Evolutionary conservation across 2,888 invertebrate genomes (phyloP), one percentile per base, ranked within the genome.

Genomic region (Orthosia gracilis): DNA sequence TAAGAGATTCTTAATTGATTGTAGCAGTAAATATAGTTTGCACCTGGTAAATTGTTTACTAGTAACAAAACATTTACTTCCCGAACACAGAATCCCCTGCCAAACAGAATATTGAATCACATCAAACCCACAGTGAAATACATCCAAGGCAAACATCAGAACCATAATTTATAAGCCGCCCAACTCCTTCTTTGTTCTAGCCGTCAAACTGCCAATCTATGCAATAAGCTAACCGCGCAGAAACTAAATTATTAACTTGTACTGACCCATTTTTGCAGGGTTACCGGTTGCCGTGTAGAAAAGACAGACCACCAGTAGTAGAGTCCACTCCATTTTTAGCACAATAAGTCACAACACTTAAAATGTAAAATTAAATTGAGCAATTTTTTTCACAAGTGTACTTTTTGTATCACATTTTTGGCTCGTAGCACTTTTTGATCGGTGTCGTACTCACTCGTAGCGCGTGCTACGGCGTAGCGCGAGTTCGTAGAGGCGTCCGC

Each of bases 191-290:
- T 93, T 94, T 94, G 92, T 93, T 91, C 89, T 65, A 86, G 87
- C 87, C 89, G 87, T 89, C 90, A 90, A 91, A 90, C 91, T 91
- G 90, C 89, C 90, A 91, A 91, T 91, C 91, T 89, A 89, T 89
- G 87, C 89, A 89, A 90, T 90, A 90, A 89, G 84, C 90, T 84
- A 89, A 89, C 89, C 89, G 84, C 84, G 84, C 86, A 85, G 86
- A 91, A 92, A 92, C 90, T 92, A 92, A 92, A 93, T 93, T 91
- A 93, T 92, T 92, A 91, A 92, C 85, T 86, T 86, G 87, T 91
- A 95, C 96, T 95, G 89, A 96, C 96, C 96, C 93, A 95, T 94
- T 95, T 96, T 96, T 73, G 96, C 95, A 72, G 96, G 96, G 90
- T 96, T 96, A 78, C 93, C 94, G 76, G 87, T 87, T 79, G 88